Base-by-base conservation (phyloP, 2,113 vertebrate species). In the Mellivora capensis region DNA sequence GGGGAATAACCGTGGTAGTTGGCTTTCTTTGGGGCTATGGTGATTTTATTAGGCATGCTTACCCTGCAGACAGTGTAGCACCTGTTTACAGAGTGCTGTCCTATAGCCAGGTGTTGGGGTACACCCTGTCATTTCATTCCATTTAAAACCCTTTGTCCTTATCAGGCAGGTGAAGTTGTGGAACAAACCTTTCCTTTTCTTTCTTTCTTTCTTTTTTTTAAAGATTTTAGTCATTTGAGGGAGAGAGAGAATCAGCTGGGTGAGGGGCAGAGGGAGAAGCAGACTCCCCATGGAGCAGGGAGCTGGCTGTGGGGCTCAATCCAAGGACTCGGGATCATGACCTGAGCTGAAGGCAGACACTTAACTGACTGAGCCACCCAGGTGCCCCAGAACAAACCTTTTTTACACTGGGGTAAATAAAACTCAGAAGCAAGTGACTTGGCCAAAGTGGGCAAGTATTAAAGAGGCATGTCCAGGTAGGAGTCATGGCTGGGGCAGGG, bases 31-130 rank as follows among this genome's bases (percentile, higher is more conserved):
- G 44, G 74, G 81, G 87, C 15, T 3, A 0, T 18, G 2, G n/a
- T 54, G 71, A 34, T 69, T 80, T 59, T 42, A 9, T 39, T 57
- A 12, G 57, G 67, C 4, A 0, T 52, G 71, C 42, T 91, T 9
- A 17, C 54, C 39, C 18, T 69, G 7, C 21, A 12, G 49, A 59
- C 15, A 2, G 2, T 2, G 47, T 20, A 14, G 25, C 18, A 1
- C 7, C 47, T 42, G 2, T 44, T 61, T 34, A 67, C 20, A 7
- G 67, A 77, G 29, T 0, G 20, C 71, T 57, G 52, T 71, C 47
- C 5, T 37, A 1, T 6, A 83, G 61, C 37, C 0, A 0, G 1
- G 9, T 8, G 1, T 13, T 21, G 2, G 18, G 37, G 12, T 1
- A 0, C 18, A 20, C 21, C 34, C 1, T 62, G 34, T 69, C 93